A percentile compares a stretch with the other conserved stretches of the same genome.
phyloP scores from a whole-genome alignment of 2,888 invertebrate species.

The Tridacna gigas region DNA sequence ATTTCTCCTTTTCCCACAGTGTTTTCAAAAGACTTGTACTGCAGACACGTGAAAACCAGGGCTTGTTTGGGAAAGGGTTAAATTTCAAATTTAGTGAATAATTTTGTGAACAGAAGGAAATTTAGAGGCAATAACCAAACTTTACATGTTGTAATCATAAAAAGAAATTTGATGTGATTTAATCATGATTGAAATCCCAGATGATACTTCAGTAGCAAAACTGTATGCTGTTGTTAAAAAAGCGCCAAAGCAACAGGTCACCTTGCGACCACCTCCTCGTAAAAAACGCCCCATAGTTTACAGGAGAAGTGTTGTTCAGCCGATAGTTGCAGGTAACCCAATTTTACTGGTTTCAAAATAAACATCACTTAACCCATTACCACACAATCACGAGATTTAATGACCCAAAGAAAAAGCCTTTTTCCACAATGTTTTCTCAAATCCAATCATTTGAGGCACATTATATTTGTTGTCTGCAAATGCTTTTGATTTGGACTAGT shows the following conservation, averaged over 20 bases:
- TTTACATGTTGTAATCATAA: no score
- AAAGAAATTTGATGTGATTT: background rate
- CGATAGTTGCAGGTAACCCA: background rate
- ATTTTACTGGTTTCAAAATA: no score
- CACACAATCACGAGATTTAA: no score
- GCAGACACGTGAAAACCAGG: background rate
- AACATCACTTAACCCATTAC: no score
- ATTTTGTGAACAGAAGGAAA: no score
- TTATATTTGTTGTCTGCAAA: no score
- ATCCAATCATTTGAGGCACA: no score
- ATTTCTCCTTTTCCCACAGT: background rate
- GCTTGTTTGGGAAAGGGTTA: background rate
- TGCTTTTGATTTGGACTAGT: no score
- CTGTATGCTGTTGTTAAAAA: constrained; percentile 46
- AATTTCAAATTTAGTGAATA: no score
- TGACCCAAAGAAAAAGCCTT: no score
- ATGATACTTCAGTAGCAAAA: constrained; percentile 20
- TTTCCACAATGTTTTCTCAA: no score
- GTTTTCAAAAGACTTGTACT: background rate
- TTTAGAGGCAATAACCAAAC: no score
- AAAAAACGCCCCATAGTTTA: constrained; percentile 38
- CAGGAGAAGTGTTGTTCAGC: constrained; percentile 18
- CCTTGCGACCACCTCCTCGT: constrained; percentile 2
- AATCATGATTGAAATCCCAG: constrained; percentile 20
- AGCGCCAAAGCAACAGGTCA: background rate